phyloP scores from a whole-genome alignment of 2,797 vertebrate species.

The Melanotaenia parkinsoni region DNA sequence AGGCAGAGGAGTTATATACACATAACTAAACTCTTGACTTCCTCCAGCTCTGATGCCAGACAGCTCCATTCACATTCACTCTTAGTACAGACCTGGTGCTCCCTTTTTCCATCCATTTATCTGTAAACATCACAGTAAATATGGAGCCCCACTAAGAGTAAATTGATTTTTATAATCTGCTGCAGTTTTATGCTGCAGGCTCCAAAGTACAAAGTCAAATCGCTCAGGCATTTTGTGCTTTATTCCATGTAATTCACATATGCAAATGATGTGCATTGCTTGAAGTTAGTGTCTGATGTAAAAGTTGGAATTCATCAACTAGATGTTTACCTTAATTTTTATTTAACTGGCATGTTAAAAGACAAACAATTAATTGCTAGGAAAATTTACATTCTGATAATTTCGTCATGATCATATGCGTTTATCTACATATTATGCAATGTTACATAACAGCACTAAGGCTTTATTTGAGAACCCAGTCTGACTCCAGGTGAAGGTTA shows the following conservation, averaged over 20 bases:
- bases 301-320: background rate
- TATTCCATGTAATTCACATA: conserved; percentile 25
- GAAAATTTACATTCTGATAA: background rate
- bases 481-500: too few relatives aligned
- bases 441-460: too few relatives aligned
- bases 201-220: conserved; percentile 39
- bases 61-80: conserved; percentile 68
- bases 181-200: conserved; percentile 37
- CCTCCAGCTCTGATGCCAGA: conserved; percentile 38
- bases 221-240: conserved; percentile 44
- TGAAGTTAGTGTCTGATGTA: background rate
- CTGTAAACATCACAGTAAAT: conserved; percentile 69
- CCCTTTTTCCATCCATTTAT: conserved; percentile 57
- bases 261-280: conserved; percentile 10
- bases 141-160: conserved; percentile 34
- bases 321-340: background rate
- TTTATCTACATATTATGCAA: background rate
- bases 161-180: conserved; percentile 68
- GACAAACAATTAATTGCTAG: background rate
- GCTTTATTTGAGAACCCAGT: too few relatives aligned
- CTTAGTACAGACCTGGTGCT: conserved; percentile 46
- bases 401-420: background rate
- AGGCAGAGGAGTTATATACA: conserved; percentile 29
- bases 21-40: conserved; percentile 35
- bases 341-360: background rate